A percentile compares a stretch with the other conserved stretches of the same genome.
Evolutionary conservation across 2,888 invertebrate species (phyloP).

Genomic region (Drosophila falleni): DNA sequence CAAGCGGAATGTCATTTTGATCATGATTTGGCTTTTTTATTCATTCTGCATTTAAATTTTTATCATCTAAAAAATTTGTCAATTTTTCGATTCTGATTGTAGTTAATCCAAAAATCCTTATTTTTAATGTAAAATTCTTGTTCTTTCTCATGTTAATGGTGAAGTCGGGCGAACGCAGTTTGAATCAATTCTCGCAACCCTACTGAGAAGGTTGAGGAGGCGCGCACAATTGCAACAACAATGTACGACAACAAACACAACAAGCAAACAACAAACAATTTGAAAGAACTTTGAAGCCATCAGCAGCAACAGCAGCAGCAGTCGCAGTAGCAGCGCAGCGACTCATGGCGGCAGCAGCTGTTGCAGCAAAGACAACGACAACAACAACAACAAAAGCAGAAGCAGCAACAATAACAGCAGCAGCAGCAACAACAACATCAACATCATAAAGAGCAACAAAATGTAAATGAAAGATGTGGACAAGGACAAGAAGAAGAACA

Average conservation of each 20-base stretch:
- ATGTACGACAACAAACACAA: conserved; percentile 60
- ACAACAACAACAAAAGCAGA: conserved; percentile 24
- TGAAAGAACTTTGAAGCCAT: conserved; percentile 66
- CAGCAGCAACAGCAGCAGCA: conserved; percentile 18
- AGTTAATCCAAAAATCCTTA: neutral
- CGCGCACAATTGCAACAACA: conserved; percentile 66
- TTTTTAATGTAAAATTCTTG: neutral
- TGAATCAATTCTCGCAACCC: conserved; percentile 85
- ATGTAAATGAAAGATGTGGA: conserved; percentile 36
- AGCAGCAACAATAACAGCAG: conserved; percentile 18
- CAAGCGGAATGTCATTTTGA: too few species aligned
- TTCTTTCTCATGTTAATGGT: neutral
- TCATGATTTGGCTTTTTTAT: too few species aligned
- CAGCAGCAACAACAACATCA: conserved; percentile 20
- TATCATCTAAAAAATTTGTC: too few species aligned
- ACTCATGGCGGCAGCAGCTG: conserved; percentile 33
- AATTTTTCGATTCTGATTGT: too few species aligned
- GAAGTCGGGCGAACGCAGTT: conserved; percentile 81
- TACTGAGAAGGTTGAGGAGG: conserved; percentile 82
- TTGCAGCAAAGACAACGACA: conserved; percentile 21
- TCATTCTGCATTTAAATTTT: too few species aligned
- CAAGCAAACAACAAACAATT: conserved; percentile 65
- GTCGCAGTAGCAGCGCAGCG: conserved; percentile 50
- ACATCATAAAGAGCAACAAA: conserved; percentile 37
- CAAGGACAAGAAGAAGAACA: conserved; percentile 18